A percentile compares a stretch with the other conserved stretches of the same genome.
Evolutionary conservation across 2,888 invertebrate species (phyloP).

Genomic region (Diadromus collaris): DNA sequence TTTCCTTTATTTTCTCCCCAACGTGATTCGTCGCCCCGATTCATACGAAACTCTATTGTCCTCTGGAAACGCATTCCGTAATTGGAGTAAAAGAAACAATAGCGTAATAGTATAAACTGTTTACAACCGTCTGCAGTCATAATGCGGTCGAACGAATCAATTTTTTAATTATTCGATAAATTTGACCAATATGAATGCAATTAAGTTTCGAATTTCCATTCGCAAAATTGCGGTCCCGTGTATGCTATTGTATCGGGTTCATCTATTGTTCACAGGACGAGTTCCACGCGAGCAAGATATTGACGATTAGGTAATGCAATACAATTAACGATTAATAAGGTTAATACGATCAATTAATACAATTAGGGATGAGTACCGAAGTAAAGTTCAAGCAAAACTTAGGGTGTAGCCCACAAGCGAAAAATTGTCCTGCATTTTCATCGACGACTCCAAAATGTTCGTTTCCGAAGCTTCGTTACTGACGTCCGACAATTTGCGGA

Average conservation of each 20-base stretch:
- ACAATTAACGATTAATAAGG: no score
- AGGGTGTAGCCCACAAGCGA: not conserved
- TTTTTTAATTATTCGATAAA: conserved; percentile 16
- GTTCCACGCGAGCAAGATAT: not conserved
- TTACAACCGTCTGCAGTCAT: not conserved
- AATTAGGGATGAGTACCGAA: not conserved
- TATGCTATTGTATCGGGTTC: not conserved
- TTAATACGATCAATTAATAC: no score
- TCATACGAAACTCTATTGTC: conserved; percentile 18
- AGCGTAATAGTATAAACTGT: not conserved
- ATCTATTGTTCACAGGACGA: not conserved
- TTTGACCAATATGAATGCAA: not conserved
- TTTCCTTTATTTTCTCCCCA: conserved; percentile 35
- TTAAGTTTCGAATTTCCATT: not conserved
- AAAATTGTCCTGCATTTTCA: not conserved
- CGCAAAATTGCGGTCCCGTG: not conserved
- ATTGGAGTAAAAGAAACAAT: conserved; percentile 18
- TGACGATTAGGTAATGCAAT: no score
- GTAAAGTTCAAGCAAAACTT: no score
- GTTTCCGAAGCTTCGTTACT: not conserved
- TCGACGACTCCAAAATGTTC: not conserved
- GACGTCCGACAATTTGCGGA: not conserved
- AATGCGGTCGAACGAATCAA: not conserved
- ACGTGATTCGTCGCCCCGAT: conserved; percentile 21
- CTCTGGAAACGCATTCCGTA: not conserved